Evolutionary conservation across 2,113 vertebrate genomes (phyloP), one percentile per base, ranked within the genome.

Genomic region (Eonycteris spelaea): DNA sequence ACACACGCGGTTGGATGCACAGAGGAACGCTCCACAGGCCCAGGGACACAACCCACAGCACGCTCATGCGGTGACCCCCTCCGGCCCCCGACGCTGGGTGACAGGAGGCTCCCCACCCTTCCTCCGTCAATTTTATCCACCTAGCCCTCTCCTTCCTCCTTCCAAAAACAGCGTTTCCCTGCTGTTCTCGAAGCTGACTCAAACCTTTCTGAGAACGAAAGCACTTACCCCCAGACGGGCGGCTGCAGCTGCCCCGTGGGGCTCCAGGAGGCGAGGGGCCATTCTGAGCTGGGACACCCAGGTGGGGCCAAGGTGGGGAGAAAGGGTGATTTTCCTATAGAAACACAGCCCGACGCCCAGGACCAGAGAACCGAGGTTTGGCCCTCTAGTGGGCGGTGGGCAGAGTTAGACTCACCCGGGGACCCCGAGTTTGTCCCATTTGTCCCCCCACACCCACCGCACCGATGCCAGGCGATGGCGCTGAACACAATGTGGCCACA

Each of bases 281-380:
- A 11, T 79, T 45, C 13, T 73, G 65, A 89, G 84, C 86, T 48
- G 59, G 68, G 68, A 43, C 48, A 65, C n/a, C 28, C 24, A 33
- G 55, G 65, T 33, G 15, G 11, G 33, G 85, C n/a, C 15, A 22
- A 1, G 74, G 83, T 53, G 19, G 35, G 35, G 59, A 48, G 53
- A 88, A 48, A 55, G 15, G 82, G 22, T 40, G n/a, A 6, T 70
- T 90, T 97, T 92, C 55, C 80, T 94, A 59, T 26, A 70, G 43
- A 94, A 96, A 86, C 70, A 89, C 43, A 79, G 0, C 55, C 59
- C 18, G 82, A 97, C 43, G 7, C 67, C 35, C 48, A 21, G 15
- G 35, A 33, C 57, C 26, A 24, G 45, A 57, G 30, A 70, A 43
- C 7, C 8, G 1, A 12, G n/a, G 22, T 40, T 35, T 28, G 16